These are phyloP conservation scores for Ara ararauna DNA, from an alignment of 2,797 vertebrate species.

Conservation along the genomic window DNA sequence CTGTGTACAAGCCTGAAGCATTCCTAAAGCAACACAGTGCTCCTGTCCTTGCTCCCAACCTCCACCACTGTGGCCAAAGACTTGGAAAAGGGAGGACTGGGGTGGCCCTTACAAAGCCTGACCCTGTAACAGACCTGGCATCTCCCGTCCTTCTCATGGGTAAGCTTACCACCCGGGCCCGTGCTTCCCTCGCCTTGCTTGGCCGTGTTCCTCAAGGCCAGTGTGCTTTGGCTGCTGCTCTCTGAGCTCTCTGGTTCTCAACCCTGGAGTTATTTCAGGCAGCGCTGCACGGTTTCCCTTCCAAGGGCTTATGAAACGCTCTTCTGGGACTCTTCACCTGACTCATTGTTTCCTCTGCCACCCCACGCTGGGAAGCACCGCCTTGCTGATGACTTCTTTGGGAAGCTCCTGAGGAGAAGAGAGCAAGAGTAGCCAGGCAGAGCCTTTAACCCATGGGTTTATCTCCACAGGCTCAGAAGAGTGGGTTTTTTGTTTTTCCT, in stretches of 20 bases:
- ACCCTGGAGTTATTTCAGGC: slow-evolving; percentile 51
- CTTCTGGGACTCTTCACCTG: slow-evolving; percentile 61
- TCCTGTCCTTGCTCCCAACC: not conserved
- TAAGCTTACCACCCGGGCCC: not conserved
- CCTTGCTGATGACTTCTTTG: slow-evolving; percentile 36
- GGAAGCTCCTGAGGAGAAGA: slow-evolving; percentile 52
- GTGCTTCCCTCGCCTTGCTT: slow-evolving; percentile 12
- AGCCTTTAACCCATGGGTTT: not conserved
- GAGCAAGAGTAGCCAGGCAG: not conserved
- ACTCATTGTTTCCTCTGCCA: slow-evolving; percentile 58
- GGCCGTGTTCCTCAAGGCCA: not conserved
- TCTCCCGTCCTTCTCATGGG: not conserved
- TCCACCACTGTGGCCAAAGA: not conserved
- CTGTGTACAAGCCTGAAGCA: not conserved
- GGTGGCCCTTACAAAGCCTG: not conserved
- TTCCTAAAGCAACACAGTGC: not conserved
- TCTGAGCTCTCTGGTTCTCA: slow-evolving; percentile 22
- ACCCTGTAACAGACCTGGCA: not conserved
- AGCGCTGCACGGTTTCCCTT: slow-evolving; percentile 39
- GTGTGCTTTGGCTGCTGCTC: slow-evolving; percentile 51
- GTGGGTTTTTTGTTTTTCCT: not conserved
- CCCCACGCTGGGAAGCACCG: slow-evolving; percentile 48
- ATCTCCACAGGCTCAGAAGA: not conserved
- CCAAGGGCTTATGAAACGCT: slow-evolving; percentile 49
- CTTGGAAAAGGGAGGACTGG: not conserved